A percentile compares a stretch with the other conserved stretches of the same genome.
phyloP scores from a whole-genome alignment of 1,140 invertebrate genomes.

The Drosophila ambigua region DNA sequence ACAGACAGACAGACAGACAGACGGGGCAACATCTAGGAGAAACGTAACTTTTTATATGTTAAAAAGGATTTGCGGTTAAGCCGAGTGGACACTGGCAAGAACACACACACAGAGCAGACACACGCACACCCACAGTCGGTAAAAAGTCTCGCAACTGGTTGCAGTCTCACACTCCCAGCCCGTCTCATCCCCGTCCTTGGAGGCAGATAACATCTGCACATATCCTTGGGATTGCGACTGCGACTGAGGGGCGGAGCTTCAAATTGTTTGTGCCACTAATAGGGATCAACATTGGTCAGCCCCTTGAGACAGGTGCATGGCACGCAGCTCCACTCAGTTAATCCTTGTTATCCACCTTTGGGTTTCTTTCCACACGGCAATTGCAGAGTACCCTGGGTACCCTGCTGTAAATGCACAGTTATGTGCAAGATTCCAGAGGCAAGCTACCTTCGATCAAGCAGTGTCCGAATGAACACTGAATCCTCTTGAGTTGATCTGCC shows the following conservation, averaged over 20 bases:
- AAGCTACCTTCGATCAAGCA: too few relatives aligned
- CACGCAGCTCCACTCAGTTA: constrained; percentile 46
- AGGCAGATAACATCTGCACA: constrained; percentile 75
- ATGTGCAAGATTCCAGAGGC: too few relatives aligned
- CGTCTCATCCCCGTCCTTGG: constrained; percentile 23
- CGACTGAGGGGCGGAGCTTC: constrained; percentile 34
- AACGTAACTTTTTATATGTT: constrained; percentile 83
- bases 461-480: too few relatives aligned
- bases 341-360: constrained; percentile 41
- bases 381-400: too few relatives aligned
- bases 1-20: constrained; percentile 25
- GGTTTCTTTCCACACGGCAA: constrained; percentile 4
- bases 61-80: constrained; percentile 83
- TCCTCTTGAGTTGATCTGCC: too few relatives aligned
- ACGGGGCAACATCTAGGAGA: constrained; percentile 38
- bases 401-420: too few relatives aligned
- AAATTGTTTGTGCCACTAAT: constrained; percentile 79
- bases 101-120: constrained; percentile 19
- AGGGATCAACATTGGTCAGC: constrained; percentile 79
- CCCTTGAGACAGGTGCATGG: constrained; percentile 68
- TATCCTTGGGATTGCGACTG: constrained; percentile 55
- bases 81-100: constrained; percentile 71
- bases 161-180: constrained; percentile 36
- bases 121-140: constrained; percentile 17
- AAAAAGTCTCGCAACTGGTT: constrained; percentile 64